phyloP scores from a whole-genome alignment of 1,140 invertebrate genomes.

The Triops longicaudatus region DNA sequence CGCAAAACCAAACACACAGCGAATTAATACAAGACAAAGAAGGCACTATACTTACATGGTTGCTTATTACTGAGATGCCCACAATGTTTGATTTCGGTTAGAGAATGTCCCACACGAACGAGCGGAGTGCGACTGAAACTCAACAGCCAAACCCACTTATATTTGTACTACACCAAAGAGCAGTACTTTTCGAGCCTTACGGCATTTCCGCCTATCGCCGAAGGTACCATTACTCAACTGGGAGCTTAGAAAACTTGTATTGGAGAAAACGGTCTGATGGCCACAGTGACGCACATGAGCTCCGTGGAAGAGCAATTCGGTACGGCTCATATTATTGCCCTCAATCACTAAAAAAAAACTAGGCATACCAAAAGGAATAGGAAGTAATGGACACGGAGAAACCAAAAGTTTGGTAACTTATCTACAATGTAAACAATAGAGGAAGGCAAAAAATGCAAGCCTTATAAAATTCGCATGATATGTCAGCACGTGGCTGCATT shows the following conservation, averaged over 20 bases:
- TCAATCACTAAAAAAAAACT: neutral
- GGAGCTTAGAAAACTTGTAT: neutral
- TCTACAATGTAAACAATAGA: no score
- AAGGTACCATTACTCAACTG: neutral
- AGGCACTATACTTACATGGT: neutral
- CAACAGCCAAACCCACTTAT: neutral
- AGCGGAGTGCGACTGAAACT: neutral
- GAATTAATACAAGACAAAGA: neutral
- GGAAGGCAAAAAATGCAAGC: no score
- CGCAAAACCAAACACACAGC: neutral
- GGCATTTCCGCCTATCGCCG: neutral
- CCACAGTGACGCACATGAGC: neutral
- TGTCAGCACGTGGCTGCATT: neutral
- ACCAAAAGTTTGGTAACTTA: no score
- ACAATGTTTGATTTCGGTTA: neutral
- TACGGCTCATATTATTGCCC: neutral
- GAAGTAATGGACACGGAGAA: no score
- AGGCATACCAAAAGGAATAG: no score
- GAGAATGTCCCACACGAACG: neutral
- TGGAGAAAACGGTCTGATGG: neutral
- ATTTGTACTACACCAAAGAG: neutral
- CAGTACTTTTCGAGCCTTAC: neutral
- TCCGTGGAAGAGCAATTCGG: neutral
- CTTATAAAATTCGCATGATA: neutral
- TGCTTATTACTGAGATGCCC: neutral